Evolutionary conservation across 35 echinoderm and acorn worm genomes (phyloP), one percentile per base, ranked within the genome.

Genomic region (Apostichopus japonicus): DNA sequence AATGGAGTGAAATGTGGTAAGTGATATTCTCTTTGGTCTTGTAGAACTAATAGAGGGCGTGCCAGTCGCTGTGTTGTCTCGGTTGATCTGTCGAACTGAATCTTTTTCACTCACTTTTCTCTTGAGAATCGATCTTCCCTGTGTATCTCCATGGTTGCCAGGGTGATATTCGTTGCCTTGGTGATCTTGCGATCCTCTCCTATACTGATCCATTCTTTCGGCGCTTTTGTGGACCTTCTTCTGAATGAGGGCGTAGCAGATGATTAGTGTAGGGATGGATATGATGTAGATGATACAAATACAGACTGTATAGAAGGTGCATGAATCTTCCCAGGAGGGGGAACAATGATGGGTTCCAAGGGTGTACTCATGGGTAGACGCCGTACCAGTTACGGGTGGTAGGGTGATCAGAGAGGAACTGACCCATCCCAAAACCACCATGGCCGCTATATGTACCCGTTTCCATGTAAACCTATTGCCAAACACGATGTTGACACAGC

Each of bases 201-300:
- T 58, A 17, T 84, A 84, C 17, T 21, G 17, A 21, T 84, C 81
- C 2, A 84, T 54, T n/a, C 81, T 56, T 23, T 54, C 51, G 1
- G 27, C 81, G 10, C 81, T 84, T 16, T 58, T 84, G 14, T 10
- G 4, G 17, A 84, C 54, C 16, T 55, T 54, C 54, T 57, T 57
- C n/a, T 23, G 54, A 58, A 89, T 89, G n/a, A 89, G 67, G 15
- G 33, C 10, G 44, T 89, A 89, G 44, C 86, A 89, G 23, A 89
- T 10, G 19, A 89, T 10, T 16, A 89, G 24, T 3, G 86, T 72
- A 27, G 86, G 86, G 16, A 89, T 54, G 5, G 86, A 25, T 89
- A 89, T 53, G 1, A 71, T 9, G 62, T 89, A 89, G n/a, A 72
- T 53, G 6, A 89, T 33, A 17, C 19, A 33, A 10, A 75, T 71